phyloP scores from a whole-genome alignment of 2,888 invertebrate species.

The Coenonympha arcania region DNA sequence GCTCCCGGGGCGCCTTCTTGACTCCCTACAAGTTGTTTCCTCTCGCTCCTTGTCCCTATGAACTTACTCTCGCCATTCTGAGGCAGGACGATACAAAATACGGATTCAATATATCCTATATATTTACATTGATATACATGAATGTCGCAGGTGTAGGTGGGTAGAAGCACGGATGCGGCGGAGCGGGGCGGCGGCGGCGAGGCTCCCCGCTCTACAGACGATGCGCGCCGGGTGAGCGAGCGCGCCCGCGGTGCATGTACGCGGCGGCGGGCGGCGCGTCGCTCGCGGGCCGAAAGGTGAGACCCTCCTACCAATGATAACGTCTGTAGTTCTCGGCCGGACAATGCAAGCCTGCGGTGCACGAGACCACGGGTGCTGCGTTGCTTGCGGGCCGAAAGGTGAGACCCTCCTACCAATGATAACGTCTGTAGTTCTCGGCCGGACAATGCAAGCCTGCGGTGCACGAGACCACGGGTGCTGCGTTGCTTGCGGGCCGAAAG shows the following conservation, averaged over 20 bases:
- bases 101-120: too few relatives aligned
- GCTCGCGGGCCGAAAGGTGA: conserved; percentile 85
- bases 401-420: not conserved
- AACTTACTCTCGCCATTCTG: too few relatives aligned
- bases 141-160: conserved; percentile 46
- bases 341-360: not conserved
- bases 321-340: too few relatives aligned
- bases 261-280: conserved; percentile 92
- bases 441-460: not conserved
- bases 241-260: conserved; percentile 80
- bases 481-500: not conserved
- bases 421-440: too few relatives aligned
- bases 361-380: not conserved
- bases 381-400: not conserved
- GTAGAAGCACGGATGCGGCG: conserved; percentile 54
- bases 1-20: too few relatives aligned
- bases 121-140: too few relatives aligned
- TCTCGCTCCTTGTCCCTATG: too few relatives aligned
- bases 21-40: too few relatives aligned
- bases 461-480: not conserved
- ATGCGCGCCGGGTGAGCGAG: conserved; percentile 41
- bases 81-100: too few relatives aligned
- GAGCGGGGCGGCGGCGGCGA: conserved; percentile 46
- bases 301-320: not conserved
- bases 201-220: conserved; percentile 35